Evolutionary conservation across 2,797 vertebrate genomes (phyloP).

Genomic region (Paguma larvata): DNA sequence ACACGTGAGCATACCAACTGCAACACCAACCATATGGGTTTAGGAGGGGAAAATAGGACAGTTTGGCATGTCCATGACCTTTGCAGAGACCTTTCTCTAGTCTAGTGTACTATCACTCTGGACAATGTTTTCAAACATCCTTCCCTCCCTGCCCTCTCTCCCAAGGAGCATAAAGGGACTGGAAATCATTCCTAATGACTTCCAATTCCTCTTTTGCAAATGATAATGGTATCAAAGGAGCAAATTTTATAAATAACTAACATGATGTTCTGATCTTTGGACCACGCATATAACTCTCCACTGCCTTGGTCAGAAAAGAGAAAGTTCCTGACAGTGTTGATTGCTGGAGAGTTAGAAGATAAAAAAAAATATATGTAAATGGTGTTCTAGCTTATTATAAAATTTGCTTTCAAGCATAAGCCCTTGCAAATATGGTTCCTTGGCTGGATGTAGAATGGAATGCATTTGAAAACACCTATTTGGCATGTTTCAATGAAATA

Average conservation of each 20-base stretch:
- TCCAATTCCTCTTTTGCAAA: background rate
- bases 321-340: background rate
- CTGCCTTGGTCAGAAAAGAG: background rate
- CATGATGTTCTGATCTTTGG: background rate
- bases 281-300: background rate
- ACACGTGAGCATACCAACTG: background rate
- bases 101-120: no score
- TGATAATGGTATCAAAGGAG: background rate
- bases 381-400: background rate
- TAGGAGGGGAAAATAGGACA: background rate
- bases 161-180: background rate
- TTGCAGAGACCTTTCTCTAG: background rate
- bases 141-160: accelerated
- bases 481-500: constrained; percentile 15
- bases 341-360: background rate
- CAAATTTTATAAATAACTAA: background rate
- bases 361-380: constrained; percentile 11
- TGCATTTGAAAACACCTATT: constrained; percentile 57
- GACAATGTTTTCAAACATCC: background rate
- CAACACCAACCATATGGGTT: background rate
- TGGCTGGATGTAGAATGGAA: background rate
- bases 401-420: constrained; percentile 37
- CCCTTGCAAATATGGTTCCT: constrained; percentile 8
- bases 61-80: background rate
- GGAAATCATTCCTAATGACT: background rate